Evolutionary conservation across 2,113 vertebrate species (phyloP).

Genomic region (Heterotis niloticus): DNA sequence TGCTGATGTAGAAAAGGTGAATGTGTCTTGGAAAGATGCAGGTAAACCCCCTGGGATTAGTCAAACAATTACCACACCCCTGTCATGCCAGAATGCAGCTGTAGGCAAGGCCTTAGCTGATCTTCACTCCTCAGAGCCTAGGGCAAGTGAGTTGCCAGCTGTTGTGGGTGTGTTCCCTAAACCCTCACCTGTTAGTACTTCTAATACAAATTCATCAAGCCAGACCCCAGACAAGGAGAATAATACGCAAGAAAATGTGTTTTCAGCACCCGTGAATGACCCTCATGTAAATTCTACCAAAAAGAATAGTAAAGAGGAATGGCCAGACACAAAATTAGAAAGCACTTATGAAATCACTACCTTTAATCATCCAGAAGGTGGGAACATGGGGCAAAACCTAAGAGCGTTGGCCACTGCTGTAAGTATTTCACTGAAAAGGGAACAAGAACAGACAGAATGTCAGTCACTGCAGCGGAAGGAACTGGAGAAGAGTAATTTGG

Average conservation of each 20-base stretch:
- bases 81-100: constrained; percentile 16
- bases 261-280: neutral
- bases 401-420: neutral
- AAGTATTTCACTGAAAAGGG: neutral
- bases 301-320: neutral
- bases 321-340: neutral
- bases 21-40: neutral
- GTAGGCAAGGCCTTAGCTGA: constrained; percentile 23
- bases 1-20: neutral
- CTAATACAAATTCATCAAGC: neutral
- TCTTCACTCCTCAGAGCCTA: constrained; percentile 19
- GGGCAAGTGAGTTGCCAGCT: constrained; percentile 16
- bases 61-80: neutral
- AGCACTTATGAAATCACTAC: neutral
- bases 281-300: constrained; percentile 19
- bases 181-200: neutral
- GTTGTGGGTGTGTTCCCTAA: constrained; percentile 22
- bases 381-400: neutral
- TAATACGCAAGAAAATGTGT: neutral
- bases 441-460: constrained; percentile 8
- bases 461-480: neutral
- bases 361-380: constrained; percentile 19
- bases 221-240: neutral
- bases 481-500: neutral
- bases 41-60: neutral